Percentiles rank a stretch among this genome's conserved stretches.
These are phyloP conservation scores for Sarcophaga caerulescens DNA, from an alignment of 2,888 invertebrate genomes.

Conservation along the genomic window DNA sequence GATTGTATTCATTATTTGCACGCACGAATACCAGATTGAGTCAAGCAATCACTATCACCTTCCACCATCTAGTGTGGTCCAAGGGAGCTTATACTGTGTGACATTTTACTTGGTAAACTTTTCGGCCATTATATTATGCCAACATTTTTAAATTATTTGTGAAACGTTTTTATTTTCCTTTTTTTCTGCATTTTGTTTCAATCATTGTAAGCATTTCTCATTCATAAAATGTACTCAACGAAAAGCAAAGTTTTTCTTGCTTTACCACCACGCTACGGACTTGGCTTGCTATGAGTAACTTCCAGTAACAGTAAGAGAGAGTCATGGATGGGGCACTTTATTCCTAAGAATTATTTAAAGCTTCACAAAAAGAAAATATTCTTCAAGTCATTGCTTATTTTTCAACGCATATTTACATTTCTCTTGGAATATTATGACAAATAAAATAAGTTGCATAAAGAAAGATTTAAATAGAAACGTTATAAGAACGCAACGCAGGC, in stretches of 20 bases:
- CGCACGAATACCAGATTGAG: too few relatives aligned
- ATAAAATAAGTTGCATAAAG: conserved; percentile 44
- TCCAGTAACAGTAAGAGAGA: too few relatives aligned
- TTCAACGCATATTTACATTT: conserved; percentile 56
- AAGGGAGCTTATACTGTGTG: too few relatives aligned
- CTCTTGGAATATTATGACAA: conserved; percentile 62
- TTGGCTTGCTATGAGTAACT: too few relatives aligned
- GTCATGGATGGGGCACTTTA: too few relatives aligned
- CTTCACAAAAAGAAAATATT: conserved; percentile 32
- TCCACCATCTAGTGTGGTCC: too few relatives aligned
- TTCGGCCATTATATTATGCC: too few relatives aligned
- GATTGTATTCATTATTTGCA: too few relatives aligned
- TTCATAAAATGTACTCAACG: conserved; percentile 38
- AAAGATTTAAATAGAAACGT: not conserved
- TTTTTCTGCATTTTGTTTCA: not conserved
- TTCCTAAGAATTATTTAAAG: too few relatives aligned
- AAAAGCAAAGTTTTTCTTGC: conserved; percentile 43
- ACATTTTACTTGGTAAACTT: not conserved
- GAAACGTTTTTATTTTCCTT: not conserved
- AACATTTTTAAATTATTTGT: not conserved
- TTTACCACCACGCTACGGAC: not conserved
- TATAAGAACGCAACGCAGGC: too few relatives aligned
- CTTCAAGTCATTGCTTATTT: conserved; percentile 50
- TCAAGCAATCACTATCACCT: too few relatives aligned
- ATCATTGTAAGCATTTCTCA: not conserved